Evolutionary conservation across 2,888 invertebrate species (phyloP), one percentile per base, ranked within the genome.

Genomic region (Polyommatus icarus): DNA sequence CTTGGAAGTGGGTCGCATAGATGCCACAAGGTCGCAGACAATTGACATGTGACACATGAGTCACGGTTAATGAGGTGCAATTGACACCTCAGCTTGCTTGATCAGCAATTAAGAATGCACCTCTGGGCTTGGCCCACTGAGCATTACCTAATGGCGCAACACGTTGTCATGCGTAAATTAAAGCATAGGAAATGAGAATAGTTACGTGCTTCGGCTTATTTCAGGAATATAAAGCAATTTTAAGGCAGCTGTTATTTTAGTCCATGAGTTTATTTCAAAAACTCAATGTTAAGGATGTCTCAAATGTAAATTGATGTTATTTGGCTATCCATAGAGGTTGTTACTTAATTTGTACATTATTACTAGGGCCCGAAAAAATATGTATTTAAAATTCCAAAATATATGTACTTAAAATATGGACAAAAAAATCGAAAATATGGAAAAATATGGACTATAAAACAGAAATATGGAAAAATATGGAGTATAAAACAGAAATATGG

Each of bases 41-140:
- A 90, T 91, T 92, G 89, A 89, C 90, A 87, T 85, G 83, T 88
- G 86, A 83, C 87, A 84, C 81, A 81, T 91, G 91, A 92, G 82
- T 90, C 89, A 90, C 84, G 80, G 80, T 84, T 89, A 90, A 90
- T 87, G 86, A 87, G 84, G 86, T 88, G 86, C 87, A 88, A 87
- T 88, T 85, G 84, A 84, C 83, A 81, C 82, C 80, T 81, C 80
- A 76, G 76, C 80, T 80, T 79, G 79, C 79, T 80, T 77, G 73
- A 77, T 78, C 57, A 76, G 76, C 71, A 32, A 73, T 61, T 77
- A 71, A 77, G 71, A 77, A 57, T 71, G 36, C 61, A 67, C 59
- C 71, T 67, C 32, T 67, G 72, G 72, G 72, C 72, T 15, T 40
- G 40, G 36, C 67, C 15, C 67, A 67, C 29, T 67, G 67, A 32